Conservation (phyloP, 2,113 vertebrate species). For the Centropristis striata region DNA sequence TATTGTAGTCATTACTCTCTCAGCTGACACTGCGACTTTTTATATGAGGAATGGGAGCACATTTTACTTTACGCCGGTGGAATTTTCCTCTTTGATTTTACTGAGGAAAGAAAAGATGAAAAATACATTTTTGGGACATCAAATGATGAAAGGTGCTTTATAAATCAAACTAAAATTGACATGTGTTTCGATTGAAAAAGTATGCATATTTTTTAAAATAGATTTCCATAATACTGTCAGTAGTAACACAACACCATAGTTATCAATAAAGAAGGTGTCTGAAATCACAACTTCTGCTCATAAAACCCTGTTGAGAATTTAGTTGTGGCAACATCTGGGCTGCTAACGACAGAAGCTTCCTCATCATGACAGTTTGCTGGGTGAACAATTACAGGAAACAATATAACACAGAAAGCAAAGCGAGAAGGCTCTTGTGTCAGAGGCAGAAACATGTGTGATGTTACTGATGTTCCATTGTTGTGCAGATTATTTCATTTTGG, state of each 20-base stretch:
- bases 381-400: neutral
- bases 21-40: slow-evolving; percentile 24
- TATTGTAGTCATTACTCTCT: slow-evolving; percentile 32
- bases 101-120: slow-evolving; percentile 5
- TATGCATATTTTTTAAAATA: neutral
- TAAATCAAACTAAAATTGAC: neutral
- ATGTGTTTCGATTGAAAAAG: neutral
- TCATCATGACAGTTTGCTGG: slow-evolving; percentile 11
- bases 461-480: neutral
- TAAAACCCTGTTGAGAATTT: neutral
- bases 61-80: neutral
- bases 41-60: slow-evolving; percentile 1
- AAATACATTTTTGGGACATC: neutral
- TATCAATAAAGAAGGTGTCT: neutral
- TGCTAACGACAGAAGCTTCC: neutral
- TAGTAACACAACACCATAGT: neutral
- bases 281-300: neutral
- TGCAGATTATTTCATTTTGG: neutral
- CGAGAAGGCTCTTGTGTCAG: neutral
- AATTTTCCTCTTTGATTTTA: slow-evolving; percentile 1
- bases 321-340: neutral
- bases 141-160: neutral
- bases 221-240: neutral
- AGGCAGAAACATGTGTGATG: neutral
- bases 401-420: neutral